A percentile compares a stretch with the other conserved stretches of the same genome.
Conservation (phyloP, 53 echinoderm and acorn worm genomes). For the Paelopatides confundens region DNA sequence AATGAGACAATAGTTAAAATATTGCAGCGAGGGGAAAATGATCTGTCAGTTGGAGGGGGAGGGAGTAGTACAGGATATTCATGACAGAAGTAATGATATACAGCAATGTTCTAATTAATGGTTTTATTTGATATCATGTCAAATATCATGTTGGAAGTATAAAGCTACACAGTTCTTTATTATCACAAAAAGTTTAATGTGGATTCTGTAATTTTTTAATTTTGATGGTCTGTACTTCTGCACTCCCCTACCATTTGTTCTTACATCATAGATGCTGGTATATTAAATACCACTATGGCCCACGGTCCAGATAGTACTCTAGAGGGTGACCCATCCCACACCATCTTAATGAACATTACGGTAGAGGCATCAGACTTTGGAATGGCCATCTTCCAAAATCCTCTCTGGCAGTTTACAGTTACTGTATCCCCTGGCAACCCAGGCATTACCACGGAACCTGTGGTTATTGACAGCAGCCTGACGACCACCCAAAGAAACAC, state of each 20-base stretch:
- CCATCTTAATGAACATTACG: constrained; percentile 45
- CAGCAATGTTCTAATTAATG: too few relatives aligned
- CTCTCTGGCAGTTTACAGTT: constrained; percentile 1
- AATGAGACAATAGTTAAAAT: too few relatives aligned
- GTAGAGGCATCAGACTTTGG: background rate
- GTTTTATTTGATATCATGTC: too few relatives aligned
- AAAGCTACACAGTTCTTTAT: too few relatives aligned
- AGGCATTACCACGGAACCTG: background rate
- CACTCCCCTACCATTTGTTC: too few relatives aligned
- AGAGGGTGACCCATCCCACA: constrained; percentile 44
- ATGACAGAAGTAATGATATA: too few relatives aligned
- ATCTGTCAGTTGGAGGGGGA: too few relatives aligned
- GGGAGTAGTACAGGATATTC: too few relatives aligned
- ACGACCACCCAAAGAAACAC: background rate
- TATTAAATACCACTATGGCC: background rate
- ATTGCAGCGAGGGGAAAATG: too few relatives aligned
- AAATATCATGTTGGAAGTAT: too few relatives aligned
- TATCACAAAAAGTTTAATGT: too few relatives aligned
- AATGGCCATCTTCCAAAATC: background rate
- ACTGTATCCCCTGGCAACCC: constrained; percentile 6
- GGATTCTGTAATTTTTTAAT: too few relatives aligned
- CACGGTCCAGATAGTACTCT: constrained; percentile 26
- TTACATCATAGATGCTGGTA: background rate
- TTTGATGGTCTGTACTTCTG: background rate
- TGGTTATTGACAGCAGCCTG: background rate